Conservation (phyloP, 2,113 vertebrate species). For the Pseudopodoces humilis region DNA sequence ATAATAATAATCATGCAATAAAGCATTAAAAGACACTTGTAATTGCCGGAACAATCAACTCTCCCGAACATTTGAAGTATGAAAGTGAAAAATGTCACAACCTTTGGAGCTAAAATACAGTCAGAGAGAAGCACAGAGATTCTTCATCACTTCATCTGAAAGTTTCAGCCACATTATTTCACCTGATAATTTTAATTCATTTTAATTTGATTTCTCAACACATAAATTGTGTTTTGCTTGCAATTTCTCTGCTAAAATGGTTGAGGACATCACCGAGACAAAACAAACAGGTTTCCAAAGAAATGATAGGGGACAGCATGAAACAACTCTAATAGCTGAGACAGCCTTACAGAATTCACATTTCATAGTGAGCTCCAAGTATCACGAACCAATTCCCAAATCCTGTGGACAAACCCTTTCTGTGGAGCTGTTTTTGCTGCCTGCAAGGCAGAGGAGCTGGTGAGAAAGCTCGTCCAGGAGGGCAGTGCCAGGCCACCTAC, state of each 20-base stretch:
- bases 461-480: conserved; percentile 32
- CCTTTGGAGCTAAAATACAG: not conserved
- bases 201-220: not conserved
- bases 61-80: not conserved
- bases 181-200: not conserved
- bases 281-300: not conserved
- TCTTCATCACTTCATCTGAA: not conserved
- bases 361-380: not conserved
- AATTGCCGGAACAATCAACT: not conserved
- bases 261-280: accelerated
- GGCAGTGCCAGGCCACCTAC: conserved; percentile 61
- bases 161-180: not conserved
- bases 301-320: accelerated
- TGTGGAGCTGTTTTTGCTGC: not conserved
- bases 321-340: not conserved
- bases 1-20: not conserved
- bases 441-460: not conserved
- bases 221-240: not conserved
- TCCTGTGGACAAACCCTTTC: not conserved
- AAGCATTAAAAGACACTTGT: not conserved
- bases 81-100: not conserved
- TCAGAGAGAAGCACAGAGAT: not conserved
- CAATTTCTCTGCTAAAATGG: not conserved
- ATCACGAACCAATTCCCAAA: not conserved
- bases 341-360: not conserved